Conservation (phyloP, 2,113 vertebrate genomes). For the Microtus montanus region DNA sequence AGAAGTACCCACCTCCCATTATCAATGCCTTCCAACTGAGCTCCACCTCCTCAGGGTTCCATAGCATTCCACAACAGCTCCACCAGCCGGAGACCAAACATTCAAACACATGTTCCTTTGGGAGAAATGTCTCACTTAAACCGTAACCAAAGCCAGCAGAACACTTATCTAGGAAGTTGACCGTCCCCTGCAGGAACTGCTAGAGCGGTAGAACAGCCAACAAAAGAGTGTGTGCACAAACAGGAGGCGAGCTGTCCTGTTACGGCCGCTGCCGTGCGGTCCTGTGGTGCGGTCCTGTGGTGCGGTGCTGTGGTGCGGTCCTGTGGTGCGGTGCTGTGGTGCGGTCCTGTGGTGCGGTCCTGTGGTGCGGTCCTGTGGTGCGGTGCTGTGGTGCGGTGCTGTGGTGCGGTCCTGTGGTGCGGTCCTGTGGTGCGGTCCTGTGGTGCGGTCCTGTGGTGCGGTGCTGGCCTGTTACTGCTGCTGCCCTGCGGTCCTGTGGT, state of each 20-base stretch:
- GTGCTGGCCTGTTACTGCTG: too few species aligned
- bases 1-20: not conserved
- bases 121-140: not conserved
- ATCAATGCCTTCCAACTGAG: not conserved
- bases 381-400: accelerated
- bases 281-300: too few species aligned
- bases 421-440: too few species aligned
- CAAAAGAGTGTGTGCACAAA: not conserved
- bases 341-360: accelerated
- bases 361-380: too few species aligned
- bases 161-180: not conserved
- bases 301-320: accelerated
- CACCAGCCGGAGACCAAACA: not conserved
- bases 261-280: accelerated
- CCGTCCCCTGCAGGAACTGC: not conserved
- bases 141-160: not conserved
- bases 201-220: not conserved
- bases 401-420: accelerated
- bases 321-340: too few species aligned
- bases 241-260: not conserved
- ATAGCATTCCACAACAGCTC: not conserved
- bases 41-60: not conserved
- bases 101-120: not conserved
- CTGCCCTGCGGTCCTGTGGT: too few species aligned
- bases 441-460: too few species aligned